Evolutionary conservation across 2,888 invertebrate genomes (phyloP).

Genomic region (Chaetoderma sp.): DNA sequence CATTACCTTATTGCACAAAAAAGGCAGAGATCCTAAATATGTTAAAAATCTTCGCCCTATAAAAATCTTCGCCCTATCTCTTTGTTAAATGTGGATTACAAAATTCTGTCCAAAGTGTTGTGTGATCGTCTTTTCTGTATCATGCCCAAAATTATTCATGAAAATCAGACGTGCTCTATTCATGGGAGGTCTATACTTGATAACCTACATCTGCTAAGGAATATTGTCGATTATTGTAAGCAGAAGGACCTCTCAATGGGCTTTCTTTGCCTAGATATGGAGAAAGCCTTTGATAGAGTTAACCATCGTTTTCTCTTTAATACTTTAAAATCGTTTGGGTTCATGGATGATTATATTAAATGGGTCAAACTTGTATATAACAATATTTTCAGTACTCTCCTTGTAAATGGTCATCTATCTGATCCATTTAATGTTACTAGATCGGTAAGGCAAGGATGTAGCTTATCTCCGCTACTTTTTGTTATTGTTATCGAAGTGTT

Average conservation of each 20-base stretch:
- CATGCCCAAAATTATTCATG: constrained; percentile 29
- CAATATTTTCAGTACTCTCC: background rate
- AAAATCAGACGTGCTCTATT: constrained; percentile 40
- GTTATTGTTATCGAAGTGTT: background rate
- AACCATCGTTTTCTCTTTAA: constrained; percentile 38
- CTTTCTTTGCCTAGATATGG: constrained; percentile 41
- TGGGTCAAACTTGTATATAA: constrained; percentile 40
- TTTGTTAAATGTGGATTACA: constrained; percentile 39
- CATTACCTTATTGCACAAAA: constrained; percentile 37
- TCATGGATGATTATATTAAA: constrained; percentile 32
- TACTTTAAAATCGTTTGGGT: constrained; percentile 33
- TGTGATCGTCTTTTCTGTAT: constrained; percentile 32
- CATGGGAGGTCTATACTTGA: constrained; percentile 40
- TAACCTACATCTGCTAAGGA: constrained; percentile 36
- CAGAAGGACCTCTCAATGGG: constrained; percentile 30
- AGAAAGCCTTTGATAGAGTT: constrained; percentile 44
- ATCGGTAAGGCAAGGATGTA: background rate
- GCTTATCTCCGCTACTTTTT: background rate
- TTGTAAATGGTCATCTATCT: constrained; percentile 6
- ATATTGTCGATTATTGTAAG: constrained; percentile 36
- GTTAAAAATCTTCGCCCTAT: too few species aligned
- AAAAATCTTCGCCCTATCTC: constrained; percentile 44
- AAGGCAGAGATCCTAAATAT: too few species aligned
- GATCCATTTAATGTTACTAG: background rate
- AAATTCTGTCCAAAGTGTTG: constrained; percentile 39